Conservation (phyloP, 2,113 vertebrate species). For the Chlorodrepanis virens region DNA sequence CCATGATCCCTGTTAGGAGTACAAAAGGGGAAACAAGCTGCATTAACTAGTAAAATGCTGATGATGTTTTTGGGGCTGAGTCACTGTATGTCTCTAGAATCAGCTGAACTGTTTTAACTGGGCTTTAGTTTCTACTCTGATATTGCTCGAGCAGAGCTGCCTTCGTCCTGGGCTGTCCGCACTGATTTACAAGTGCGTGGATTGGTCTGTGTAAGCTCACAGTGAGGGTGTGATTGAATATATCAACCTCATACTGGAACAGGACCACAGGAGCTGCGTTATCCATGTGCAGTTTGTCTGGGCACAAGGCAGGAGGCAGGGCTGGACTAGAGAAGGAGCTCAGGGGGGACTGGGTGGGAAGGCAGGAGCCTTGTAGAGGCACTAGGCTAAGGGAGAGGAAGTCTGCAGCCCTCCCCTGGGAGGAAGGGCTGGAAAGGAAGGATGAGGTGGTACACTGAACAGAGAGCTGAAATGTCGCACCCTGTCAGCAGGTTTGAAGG, state of each 20-base stretch:
- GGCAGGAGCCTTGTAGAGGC: neutral
- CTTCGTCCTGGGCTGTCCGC: neutral
- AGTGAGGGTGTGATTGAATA: neutral
- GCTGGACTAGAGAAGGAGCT: neutral
- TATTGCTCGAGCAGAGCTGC: neutral
- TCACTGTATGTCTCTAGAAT: neutral
- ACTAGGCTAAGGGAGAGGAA: neutral
- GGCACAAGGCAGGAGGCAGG: neutral
- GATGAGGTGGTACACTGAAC: neutral
- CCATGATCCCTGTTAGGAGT: neutral
- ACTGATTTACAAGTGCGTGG: neutral
- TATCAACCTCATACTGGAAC: neutral
- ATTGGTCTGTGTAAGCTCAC: neutral
- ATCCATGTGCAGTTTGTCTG: neutral
- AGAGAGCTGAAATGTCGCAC: neutral
- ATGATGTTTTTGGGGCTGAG: neutral
- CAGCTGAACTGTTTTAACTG: neutral
- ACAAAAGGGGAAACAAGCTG: neutral
- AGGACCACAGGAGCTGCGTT: neutral
- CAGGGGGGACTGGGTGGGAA: neutral
- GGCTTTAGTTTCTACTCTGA: neutral
- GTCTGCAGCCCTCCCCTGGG: neutral
- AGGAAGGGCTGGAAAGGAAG: slow-evolving; percentile 38
- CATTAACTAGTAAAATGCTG: neutral
- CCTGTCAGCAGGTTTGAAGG: neutral